Evolutionary conservation across 2,797 vertebrate genomes (phyloP).

Genomic region (Melanotaenia parkinsoni): DNA sequence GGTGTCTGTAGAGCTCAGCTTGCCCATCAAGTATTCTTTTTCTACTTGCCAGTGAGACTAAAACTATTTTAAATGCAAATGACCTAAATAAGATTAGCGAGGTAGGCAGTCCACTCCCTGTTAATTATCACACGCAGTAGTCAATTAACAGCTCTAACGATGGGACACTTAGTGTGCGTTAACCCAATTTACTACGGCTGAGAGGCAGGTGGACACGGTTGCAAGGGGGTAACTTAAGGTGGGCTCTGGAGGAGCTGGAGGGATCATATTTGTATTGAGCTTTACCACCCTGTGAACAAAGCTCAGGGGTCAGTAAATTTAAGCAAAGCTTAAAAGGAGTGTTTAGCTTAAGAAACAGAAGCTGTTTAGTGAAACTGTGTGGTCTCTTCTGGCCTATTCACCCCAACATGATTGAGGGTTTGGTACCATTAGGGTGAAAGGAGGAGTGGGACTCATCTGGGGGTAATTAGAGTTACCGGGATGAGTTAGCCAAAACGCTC

Average conservation of each 20-base stretch:
- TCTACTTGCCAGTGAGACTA: conserved; percentile 66
- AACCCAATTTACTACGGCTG: conserved; percentile 78
- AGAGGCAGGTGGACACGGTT: conserved; percentile 66
- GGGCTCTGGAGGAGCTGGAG: conserved; percentile 26
- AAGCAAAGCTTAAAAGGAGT: background rate
- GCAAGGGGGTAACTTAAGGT: conserved; percentile 61
- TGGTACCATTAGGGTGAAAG: conserved; percentile 51
- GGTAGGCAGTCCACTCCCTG: conserved; percentile 78
- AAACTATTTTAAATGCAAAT: conserved; percentile 85
- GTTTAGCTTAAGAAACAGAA: conserved; percentile 19
- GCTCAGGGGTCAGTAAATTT: conserved; percentile 22
- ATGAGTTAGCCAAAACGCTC: conserved; percentile 63
- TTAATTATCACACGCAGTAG: conserved; percentile 83
- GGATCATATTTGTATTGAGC: conserved; percentile 25
- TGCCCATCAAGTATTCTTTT: conserved; percentile 42
- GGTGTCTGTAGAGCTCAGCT: conserved; percentile 34
- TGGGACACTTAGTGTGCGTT: conserved; percentile 81
- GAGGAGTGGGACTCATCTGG: conserved; percentile 51
- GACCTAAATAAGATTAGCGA: conserved; percentile 83
- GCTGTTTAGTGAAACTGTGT: background rate
- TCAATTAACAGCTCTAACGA: conserved; percentile 83
- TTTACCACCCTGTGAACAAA: conserved; percentile 16
- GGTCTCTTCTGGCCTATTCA: conserved; percentile 1
- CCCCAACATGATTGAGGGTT: conserved; percentile 1
- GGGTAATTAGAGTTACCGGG: conserved; percentile 59